Base-by-base conservation (phyloP, 2,113 vertebrate genomes). In the Mustela nigripes region DNA sequence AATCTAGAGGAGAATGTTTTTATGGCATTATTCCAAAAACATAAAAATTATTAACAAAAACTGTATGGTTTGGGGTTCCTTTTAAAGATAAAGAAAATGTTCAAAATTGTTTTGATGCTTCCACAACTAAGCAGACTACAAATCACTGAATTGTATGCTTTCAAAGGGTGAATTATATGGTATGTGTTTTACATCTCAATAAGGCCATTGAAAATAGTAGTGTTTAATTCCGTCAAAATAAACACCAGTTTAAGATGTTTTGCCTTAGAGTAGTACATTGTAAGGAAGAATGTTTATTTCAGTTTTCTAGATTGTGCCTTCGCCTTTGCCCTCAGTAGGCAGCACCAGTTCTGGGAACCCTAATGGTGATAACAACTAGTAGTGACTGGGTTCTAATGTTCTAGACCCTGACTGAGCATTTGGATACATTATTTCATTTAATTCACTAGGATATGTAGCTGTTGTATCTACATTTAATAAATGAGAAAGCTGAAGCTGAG, bases 11-110 rank as follows among this genome's bases (percentile, higher is more conserved):
- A 81, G 33, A 95, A 67, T 28, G 12, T 62, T 88, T 84, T 56
- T 85, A 18, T 89, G 58, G n/a, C 19, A 86, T 45, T 96, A 80
- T 84, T 76, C 15, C 74, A 71, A 67, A 92, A 86, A 8, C 10
- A 82, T 78, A 81, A 93, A 96, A 74, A 26, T 50, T 80, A 56
- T 50, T 95, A 84, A 62, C 48, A 80, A 88, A 93, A 86, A 80
- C 1, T 28, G 42, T 62, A 15, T 85, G 36, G 21, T 36, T 89
- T 53, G 12, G 19, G 39, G 0, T 67, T 93, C 81, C 28, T 87
- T 91, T 45, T 78, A 19, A 53, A 91, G 9, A 14, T 28, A 26
- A 67, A 80, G 50, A 85, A 69, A 84, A 56, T 92, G 21, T 78
- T 93, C 36, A 48, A 73, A 83, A 69, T 79, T 94, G 82, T 67